Evolutionary conservation across 2,888 invertebrate genomes (phyloP).

Genomic region (Diplazon laetatorius): DNA sequence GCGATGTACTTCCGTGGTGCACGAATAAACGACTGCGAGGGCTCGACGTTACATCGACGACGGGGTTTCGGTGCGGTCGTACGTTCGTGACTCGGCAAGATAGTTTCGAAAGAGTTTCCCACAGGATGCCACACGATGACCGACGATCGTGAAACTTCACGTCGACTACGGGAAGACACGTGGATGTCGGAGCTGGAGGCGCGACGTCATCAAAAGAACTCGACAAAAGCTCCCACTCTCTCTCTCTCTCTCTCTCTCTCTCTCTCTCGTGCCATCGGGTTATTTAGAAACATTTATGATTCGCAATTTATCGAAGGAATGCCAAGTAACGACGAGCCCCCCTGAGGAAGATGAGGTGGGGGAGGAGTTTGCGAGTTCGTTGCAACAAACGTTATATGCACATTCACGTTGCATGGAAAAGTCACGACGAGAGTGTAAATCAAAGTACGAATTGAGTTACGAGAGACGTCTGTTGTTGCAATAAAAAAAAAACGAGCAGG

Average conservation of each 20-base stretch:
- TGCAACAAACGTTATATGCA: neutral
- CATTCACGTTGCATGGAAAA: neutral
- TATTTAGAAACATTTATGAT: constrained; percentile 53
- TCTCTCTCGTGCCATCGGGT: constrained; percentile 42
- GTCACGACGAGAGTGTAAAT: constrained; percentile 37
- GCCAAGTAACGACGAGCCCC: constrained; percentile 46
- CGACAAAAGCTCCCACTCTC: no score
- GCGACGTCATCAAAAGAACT: constrained; percentile 28
- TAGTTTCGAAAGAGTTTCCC: constrained; percentile 13
- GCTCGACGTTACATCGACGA: no score
- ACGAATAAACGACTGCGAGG: no score
- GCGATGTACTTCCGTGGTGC: no score
- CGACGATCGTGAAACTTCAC: constrained; percentile 37
- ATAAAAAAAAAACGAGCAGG: neutral
- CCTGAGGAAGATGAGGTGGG: no score
- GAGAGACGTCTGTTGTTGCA: neutral
- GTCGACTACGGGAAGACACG: no score
- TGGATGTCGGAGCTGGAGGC: constrained; percentile 44
- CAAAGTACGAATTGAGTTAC: constrained; percentile 39
- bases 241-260: no score
- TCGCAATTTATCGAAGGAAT: constrained; percentile 57
- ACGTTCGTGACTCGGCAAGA: constrained; percentile 37
- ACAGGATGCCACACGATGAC: constrained; percentile 13
- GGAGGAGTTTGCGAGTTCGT: no score
- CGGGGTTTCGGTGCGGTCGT: constrained; percentile 1